Evolutionary conservation across 2,113 vertebrate species (phyloP), one percentile per base, ranked within the genome.

Genomic region (Chunga burmeisteri): DNA sequence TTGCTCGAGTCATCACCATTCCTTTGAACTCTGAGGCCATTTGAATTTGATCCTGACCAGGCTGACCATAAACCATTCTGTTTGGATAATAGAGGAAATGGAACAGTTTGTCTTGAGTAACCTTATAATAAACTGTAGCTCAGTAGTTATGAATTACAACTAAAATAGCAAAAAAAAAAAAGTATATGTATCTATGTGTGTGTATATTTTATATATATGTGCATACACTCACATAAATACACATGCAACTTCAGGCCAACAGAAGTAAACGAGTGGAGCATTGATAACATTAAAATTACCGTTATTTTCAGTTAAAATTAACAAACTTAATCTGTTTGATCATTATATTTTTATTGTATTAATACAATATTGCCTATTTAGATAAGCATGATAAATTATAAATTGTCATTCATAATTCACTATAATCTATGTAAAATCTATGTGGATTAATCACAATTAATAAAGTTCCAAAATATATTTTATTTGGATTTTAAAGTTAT

Each of bases 11-110:
- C 96, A 78, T 87, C 93, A 15, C 72, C 84, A 71, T 90, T 55
- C 88, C 94, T 97, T 97, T 97, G 96, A 97, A 97, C 93, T 97
- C 88, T 9, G 62, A 94, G 84, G 94, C 96, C 82, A 74, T 74
- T 91, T 81, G 94, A 96, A 96, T 95, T 88, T 72, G 95, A 86
- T 93, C 88, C 91, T 93, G 91, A 95, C 90, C 77, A 96, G 78
- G 77, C 77, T 91, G 84, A 90, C 58, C 93, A 97, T 95, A 96
- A 74, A 96, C 92, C 59, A 86, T 82, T 90, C 81, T 95, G 66
- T 97, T 86, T 83, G 94, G 93, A 96, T 90, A 96, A 89, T 38
- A 84, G 70, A 98, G 94, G 97, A 98, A 98, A 97, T 86, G 89
- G 91, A 96, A 94, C 27, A 86, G 68, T 95, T 97, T 96, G 86